Base-by-base conservation (phyloP, 2,888 invertebrate species). In the Neuroscelio doddi region DNA sequence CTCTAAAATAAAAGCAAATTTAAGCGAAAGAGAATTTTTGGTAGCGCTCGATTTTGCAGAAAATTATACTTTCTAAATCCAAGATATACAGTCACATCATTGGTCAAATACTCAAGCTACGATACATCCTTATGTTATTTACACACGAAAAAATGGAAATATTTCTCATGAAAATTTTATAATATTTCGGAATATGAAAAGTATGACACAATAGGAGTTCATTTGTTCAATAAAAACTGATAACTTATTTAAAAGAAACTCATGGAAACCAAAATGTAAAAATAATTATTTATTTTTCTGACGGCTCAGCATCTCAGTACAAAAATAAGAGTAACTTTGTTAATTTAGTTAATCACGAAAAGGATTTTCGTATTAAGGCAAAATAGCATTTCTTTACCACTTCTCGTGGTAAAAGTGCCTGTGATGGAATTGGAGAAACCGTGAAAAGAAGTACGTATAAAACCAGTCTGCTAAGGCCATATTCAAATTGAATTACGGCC, bases 341-440 rank as follows among this genome's bases (percentile, higher is more conserved):
- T 4, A 36, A 53, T 41, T 38, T 58, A 9, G 3, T 32, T 7
- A 14, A 45, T 7, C 55, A 55, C 30, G 17, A 46, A 24, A 3
- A 29, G n/a, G 53, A 61, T 44, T 61, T 47, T 49, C 15, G 21
- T 15, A 27, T 58, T n/a, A n/a, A 30, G 5, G 58, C 51, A 4
- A 45, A 58, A 15, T 58, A 45, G 50, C 50, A 61, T 16, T 61
- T 61, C 41, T 41, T 52, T 29, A 42, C 42, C 26, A 47, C 56
- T 4, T 56, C 49, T 9, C 49, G 47, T 47, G 49, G 56, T 24
- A 52, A 46, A 32, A 34, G 51, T 24, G 46, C 59, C 7, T 59
- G 51, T 24, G 51, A 59, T 27, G 59, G 51, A n/a, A 27, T 36
- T 15, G 59, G 52, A 3, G 51, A 34, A 15, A 46, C 52, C n/a